Evolutionary conservation across 2,797 vertebrate species (phyloP), one percentile per base, ranked within the genome.

Genomic region (Sebastes trivittatus): DNA sequence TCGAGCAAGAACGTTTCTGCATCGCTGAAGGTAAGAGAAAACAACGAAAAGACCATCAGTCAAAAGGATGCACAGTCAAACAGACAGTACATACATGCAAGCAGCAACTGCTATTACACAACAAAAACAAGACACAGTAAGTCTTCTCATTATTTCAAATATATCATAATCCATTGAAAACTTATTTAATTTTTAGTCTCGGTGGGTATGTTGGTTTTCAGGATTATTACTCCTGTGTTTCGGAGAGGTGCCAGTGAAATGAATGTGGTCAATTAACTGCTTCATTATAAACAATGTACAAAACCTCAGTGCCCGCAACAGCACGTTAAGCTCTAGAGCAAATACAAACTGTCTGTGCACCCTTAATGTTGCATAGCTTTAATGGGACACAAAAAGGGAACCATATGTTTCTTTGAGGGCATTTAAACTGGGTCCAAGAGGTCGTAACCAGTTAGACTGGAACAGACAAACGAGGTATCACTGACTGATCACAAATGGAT

Each of bases 1-100:
- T 99, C 98, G 36, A 99, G 91, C 91, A 99, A 90, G 94, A 99
- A 99, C 1, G 98, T 97, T 82, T 99, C 98, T 55, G 98, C 97
- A 91, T 99, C 98, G 94, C 98, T 99, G 89, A 64, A 75, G 60
- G 77, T 79, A 65, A 58, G 30, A 70, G 32, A 81, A 82, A 59
- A 80, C 14, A 68, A 71, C 5, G n/a, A 71, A 36, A 60, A 1
- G 8, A 34, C 73, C 25, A 74, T 65, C 32, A n/a, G 49, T 71
- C 70, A 38, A 58, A 64, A 70, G 2, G 16, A 62, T 63, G 32
- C 63, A n/a, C 8, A n/a, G 11, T 62, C n/a, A 61, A 27, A 76
- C 29, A 61, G 22, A 18, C 27, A 10, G 30, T 14, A 30, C 38
- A 76, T 2, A 23, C 25, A 46, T 18, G 13, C 4, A 61, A 64